These are phyloP conservation scores for Acanthaster planci DNA, from an alignment of 35 echinoderm and acorn worm genomes.

Conservation along the genomic window DNA sequence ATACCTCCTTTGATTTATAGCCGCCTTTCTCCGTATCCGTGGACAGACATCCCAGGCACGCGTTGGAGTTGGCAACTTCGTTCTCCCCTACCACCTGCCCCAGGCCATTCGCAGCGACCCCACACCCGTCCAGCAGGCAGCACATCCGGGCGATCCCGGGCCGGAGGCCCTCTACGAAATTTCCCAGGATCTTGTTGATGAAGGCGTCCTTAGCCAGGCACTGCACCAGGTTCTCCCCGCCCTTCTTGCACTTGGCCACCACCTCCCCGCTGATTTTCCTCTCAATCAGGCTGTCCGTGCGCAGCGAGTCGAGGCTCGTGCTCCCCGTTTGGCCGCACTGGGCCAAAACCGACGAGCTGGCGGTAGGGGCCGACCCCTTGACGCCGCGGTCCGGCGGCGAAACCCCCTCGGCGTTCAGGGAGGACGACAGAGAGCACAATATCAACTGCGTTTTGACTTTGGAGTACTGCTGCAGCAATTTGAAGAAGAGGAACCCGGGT, in stretches of 20 bases:
- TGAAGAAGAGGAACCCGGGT: conserved; percentile 3
- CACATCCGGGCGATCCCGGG: conserved; percentile 7
- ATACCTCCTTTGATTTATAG: no score
- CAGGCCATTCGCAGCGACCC: neutral
- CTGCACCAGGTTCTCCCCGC: neutral
- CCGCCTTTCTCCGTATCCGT: no score
- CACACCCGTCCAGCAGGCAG: neutral
- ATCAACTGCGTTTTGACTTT: conserved; percentile 27
- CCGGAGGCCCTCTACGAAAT: neutral
- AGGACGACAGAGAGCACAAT: neutral
- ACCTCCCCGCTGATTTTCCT: neutral
- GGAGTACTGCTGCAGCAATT: conserved; percentile 18
- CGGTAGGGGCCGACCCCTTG: neutral
- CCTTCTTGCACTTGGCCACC: conserved; percentile 1
- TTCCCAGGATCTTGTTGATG: conserved; percentile 17
- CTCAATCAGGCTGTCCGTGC: conserved; percentile 4
- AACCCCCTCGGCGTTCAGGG: neutral
- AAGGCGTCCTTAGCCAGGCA: neutral
- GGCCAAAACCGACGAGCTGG: neutral
- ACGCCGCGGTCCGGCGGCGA: neutral
- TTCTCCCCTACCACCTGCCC: neutral
- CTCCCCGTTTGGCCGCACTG: neutral
- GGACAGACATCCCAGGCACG: neutral
- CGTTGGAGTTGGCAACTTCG: neutral
- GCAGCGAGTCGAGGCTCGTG: neutral